Evolutionary conservation across 2,888 invertebrate species (phyloP).

Genomic region (Drosophila picticornis): DNA sequence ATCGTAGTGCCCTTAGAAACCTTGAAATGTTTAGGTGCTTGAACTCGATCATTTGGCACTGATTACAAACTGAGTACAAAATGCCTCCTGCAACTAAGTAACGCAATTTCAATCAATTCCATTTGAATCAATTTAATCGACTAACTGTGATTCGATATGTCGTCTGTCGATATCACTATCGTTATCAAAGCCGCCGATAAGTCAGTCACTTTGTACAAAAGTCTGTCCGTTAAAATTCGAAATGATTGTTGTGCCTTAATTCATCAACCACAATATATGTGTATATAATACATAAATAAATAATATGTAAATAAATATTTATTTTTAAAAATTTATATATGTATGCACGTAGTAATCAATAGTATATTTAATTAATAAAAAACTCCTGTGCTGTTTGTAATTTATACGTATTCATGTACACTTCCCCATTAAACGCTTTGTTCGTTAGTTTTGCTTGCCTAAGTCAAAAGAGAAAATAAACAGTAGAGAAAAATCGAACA

Average conservation of each 20-base stretch:
- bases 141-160: background rate
- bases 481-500: background rate
- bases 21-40: constrained; percentile 54
- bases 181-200: background rate
- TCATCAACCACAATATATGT: background rate
- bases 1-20: constrained; percentile 46
- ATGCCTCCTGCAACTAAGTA: constrained; percentile 48
- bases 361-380: constrained; percentile 4
- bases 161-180: background rate
- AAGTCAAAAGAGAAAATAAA: constrained; percentile 4
- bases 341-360: background rate
- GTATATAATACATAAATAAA: background rate
- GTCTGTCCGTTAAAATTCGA: no score
- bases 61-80: constrained; percentile 28
- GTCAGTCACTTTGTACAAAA: background rate
- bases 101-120: constrained; percentile 1
- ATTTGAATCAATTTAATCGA: background rate
- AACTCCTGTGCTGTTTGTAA: background rate
- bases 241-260: background rate
- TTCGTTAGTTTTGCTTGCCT: constrained; percentile 12
- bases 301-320: background rate
- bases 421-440: background rate
- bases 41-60: constrained; percentile 47
- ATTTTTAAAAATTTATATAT: background rate
- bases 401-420: background rate